Percentiles rank a stretch among this genome's conserved stretches.
These are phyloP conservation scores for Otus scops DNA, from an alignment of 2,797 vertebrate genomes.

Conservation along the genomic window DNA sequence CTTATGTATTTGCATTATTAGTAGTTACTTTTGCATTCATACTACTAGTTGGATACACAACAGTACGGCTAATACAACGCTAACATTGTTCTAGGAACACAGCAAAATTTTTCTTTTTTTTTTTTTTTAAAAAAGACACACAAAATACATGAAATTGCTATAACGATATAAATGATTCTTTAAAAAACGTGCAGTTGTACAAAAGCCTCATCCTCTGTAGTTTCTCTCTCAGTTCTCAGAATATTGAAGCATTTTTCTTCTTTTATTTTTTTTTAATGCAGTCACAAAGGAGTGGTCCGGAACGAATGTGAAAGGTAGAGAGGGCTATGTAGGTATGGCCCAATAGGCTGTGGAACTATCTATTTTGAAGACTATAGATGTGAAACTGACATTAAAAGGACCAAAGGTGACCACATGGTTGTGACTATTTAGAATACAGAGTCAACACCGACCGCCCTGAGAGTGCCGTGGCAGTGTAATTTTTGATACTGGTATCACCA, in stretches of 20 bases:
- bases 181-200: neutral
- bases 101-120: neutral
- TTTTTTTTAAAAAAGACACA: neutral
- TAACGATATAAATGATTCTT: neutral
- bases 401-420: neutral
- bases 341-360: rapidly evolving
- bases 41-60: neutral
- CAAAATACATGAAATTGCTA: neutral
- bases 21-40: neutral
- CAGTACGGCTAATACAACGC: neutral
- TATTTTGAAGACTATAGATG: neutral
- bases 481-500: neutral
- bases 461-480: neutral
- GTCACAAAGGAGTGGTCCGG: neutral
- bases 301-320: neutral
- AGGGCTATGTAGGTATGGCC: rapidly evolving
- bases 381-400: neutral
- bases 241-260: neutral
- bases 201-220: neutral
- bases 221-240: neutral
- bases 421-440: neutral
- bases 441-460: neutral
- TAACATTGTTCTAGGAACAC: neutral
- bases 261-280: neutral
- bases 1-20: neutral